Evolutionary conservation across 2,888 invertebrate genomes (phyloP).

Genomic region (Pyrgus malvae): DNA sequence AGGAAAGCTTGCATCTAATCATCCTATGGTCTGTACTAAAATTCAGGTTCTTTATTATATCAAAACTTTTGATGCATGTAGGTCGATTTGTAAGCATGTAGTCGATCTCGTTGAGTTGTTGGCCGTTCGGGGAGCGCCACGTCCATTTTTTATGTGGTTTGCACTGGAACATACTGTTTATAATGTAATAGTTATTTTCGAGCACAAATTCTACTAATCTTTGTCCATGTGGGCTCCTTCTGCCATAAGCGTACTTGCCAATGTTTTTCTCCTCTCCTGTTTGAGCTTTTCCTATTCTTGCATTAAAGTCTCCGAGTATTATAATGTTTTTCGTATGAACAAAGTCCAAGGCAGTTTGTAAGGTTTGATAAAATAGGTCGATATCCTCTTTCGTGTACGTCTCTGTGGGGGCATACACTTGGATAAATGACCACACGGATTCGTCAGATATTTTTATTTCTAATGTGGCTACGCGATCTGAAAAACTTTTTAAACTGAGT

Average conservation of each 20-base stretch:
- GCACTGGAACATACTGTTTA: slow-evolving; percentile 15
- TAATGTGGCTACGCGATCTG: slow-evolving; percentile 32
- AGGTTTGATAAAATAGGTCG: not conserved
- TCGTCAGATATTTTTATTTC: slow-evolving; percentile 23
- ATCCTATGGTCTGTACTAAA: not conserved
- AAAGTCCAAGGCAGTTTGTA: not conserved
- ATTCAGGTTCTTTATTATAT: not conserved
- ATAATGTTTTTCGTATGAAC: not conserved
- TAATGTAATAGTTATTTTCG: slow-evolving; percentile 11
- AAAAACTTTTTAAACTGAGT: slow-evolving; percentile 28
- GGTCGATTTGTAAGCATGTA: not conserved
- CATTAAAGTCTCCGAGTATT: not conserved
- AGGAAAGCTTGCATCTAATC: not conserved
- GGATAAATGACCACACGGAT: slow-evolving; percentile 22
- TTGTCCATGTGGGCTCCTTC: not conserved
- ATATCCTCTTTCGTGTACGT: not conserved
- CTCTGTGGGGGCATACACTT: slow-evolving; percentile 17
- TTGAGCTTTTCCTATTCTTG: not conserved
- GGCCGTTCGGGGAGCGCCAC: slow-evolving; percentile 15
- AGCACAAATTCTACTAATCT: slow-evolving; percentile 20
- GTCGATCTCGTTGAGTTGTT: not conserved
- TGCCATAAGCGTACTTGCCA: not conserved
- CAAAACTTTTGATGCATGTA: not conserved
- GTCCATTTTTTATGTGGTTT: slow-evolving; percentile 26
- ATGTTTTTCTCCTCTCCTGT: not conserved